Base-by-base conservation (phyloP, 2,888 invertebrate species). In the Drosophila engyochracea region DNA sequence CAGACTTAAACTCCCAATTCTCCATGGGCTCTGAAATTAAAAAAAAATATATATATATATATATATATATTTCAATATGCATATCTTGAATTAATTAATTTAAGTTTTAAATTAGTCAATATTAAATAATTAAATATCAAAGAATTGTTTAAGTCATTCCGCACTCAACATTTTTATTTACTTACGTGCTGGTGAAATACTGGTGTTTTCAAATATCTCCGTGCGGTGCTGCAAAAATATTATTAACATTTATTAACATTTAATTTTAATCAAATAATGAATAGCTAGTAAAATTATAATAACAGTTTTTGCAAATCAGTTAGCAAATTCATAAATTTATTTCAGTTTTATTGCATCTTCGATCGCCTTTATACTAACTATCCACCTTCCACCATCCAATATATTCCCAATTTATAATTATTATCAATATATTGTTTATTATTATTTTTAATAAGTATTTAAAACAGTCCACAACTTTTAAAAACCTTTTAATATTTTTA, bases 1-100 rank as follows among this genome's bases (percentile, higher is more conserved):
- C 95, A 12, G 96, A 95, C 19, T 95, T 95, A 82, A 97, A 96
- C 74, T 95, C 95, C 95, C 97, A 97, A 2, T 91, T 94, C 63
- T 95, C 95, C 85, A 95, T 89, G 0, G 94, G 94, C 44, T 94
- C 95, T 95, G 87, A n/a, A 41, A 53, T 47, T 25, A 7, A 22
- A 47, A 16, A 16, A 28, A n/a, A n/a, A n/a, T n/a, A n/a, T n/a
- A n/a, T n/a, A 9, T 3, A 6, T 6, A 30, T 6, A 30, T 28
- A 28, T 28, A 3, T 3, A 44, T 44, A 0, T 4, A 47, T 4
- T 22, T 3, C 1, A 41, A 39, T 41, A n/a, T 10, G 9, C 19
- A 19, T 22, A 12, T 22, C 5, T 44, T 44, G 4, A 22, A 44
- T 12, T 22, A 44, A 44, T 12, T n/a, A 14, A 44, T 44, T 14